A percentile compares a stretch with the other conserved stretches of the same genome.
These are phyloP conservation scores for Mellilla xanthometata DNA, from an alignment of 2,888 invertebrate genomes.

Conservation along the genomic window DNA sequence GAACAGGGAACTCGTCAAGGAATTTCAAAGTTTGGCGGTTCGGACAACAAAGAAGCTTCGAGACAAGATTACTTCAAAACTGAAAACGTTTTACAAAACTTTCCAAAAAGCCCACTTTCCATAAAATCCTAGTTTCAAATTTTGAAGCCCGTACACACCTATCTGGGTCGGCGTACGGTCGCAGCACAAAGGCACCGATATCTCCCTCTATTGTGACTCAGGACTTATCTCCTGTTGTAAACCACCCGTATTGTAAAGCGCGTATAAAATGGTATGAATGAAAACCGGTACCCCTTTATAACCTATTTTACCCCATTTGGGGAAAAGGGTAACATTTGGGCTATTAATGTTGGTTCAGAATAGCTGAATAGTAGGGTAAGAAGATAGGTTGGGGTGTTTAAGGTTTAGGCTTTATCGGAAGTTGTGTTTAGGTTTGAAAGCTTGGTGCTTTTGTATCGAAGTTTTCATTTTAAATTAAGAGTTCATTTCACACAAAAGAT, in stretches of 20 bases:
- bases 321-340: conserved; percentile 26
- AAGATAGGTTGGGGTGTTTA: conserved; percentile 16
- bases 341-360: conserved; percentile 18
- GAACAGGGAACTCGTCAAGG: no score
- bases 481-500: no score
- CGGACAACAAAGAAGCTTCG: no score
- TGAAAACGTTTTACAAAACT: no score
- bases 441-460: no score
- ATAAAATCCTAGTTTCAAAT: neutral
- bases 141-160: conserved; percentile 7
- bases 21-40: no score
- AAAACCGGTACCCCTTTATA: conserved; percentile 28
- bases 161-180: conserved; percentile 11
- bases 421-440: no score
- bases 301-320: conserved; percentile 23
- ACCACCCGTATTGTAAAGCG: conserved; percentile 48
- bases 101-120: neutral
- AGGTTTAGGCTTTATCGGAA: conserved; percentile 6
- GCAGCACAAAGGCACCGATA: conserved; percentile 31
- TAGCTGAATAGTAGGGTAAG: conserved; percentile 16
- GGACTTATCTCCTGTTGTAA: conserved; percentile 45
- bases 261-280: conserved; percentile 28
- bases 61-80: no score
- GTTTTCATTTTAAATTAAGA: no score
- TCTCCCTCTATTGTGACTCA: conserved; percentile 32